Percentiles rank a stretch among this genome's conserved stretches.
phyloP scores from a whole-genome alignment of 1,140 invertebrate species.

The Trichomalopsis sarcophagae region DNA sequence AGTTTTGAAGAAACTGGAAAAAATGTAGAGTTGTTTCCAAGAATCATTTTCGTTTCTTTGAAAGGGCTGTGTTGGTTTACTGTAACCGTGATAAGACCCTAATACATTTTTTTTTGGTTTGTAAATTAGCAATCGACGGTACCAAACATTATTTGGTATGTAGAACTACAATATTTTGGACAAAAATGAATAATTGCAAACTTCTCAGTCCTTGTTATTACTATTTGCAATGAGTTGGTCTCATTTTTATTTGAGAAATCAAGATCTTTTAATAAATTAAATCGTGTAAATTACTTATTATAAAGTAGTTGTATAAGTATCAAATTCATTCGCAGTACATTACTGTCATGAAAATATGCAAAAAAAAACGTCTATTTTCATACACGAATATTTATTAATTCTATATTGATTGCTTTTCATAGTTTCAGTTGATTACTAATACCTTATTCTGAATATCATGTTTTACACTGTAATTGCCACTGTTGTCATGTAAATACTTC shows the following conservation, averaged over 20 bases:
- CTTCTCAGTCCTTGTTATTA: constrained; percentile 31
- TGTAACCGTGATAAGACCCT: constrained; percentile 31
- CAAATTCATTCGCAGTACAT: constrained; percentile 31
- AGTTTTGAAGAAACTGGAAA: constrained; percentile 30
- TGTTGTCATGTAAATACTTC: constrained; percentile 44
- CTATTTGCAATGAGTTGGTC: constrained; percentile 28
- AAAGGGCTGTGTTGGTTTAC: constrained; percentile 39
- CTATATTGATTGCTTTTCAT: constrained; percentile 16
- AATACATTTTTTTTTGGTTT: constrained; percentile 35
- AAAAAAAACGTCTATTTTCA: constrained; percentile 38
- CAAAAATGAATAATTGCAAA: constrained; percentile 23
- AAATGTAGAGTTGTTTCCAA: constrained; percentile 13
- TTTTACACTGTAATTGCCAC: constrained; percentile 48
- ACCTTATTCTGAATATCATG: constrained; percentile 23
- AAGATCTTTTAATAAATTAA: constrained; percentile 38
- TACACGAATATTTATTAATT: constrained; percentile 50
- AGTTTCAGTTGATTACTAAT: constrained; percentile 32
- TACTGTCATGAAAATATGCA: constrained; percentile 37
- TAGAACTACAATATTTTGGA: constrained; percentile 23
- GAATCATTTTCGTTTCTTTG: constrained; percentile 38
- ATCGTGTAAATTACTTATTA: constrained; percentile 44
- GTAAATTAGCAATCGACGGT: constrained; percentile 35
- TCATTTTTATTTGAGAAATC: not conserved
- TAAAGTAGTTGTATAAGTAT: constrained; percentile 33
- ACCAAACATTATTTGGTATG: constrained; percentile 43